Base-by-base conservation (phyloP, 2,797 vertebrate genomes). In the Acanthopagrus latus region DNA sequence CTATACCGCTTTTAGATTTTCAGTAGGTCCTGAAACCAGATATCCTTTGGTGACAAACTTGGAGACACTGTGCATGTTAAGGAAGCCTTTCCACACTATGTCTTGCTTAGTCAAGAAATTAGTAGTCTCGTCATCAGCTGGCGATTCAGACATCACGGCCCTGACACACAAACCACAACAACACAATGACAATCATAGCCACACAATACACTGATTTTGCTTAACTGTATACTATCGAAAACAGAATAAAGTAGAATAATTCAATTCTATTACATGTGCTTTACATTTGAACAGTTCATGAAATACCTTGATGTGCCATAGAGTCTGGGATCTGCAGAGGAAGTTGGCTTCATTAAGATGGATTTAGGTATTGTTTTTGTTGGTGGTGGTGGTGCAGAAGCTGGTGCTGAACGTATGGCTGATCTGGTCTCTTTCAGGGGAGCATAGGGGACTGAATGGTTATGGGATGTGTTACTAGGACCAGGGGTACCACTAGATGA, bases 41-140 rank as follows among this genome's bases (percentile, higher is more conserved):
- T 97, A 99, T 17, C 94, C 98, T 86, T 99, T 99, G 59, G 97
- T 98, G 88, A 97, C 96, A 93, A 99, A 99, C 90, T 99, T 99
- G 27, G 98, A 96, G 69, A 99, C 97, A 11, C 94, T 96, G 6
- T 97, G 95, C 98, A 99, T 99, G 93, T 98, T 99, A 83, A 99
- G 95, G 86, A 99, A 99, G 79, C 98, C 98, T 95, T 99, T 99
- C 98, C 98, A 99, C 76, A 99, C 82, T 29, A 96, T 95, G 78
- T 91, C 95, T 88, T 97, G 96, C 55, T 96, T 97, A 59, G 97
- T 96, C 54, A 98, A 94, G 68, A 98, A 99, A 79, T 95, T 89
- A 48, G 92, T 81, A 0, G 97, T 98, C 56, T 97, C 97, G 16
- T 93, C 95, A 83, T 96, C 96, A 50, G 92, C 89, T 64, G 95